Evolutionary conservation across 2,797 vertebrate species (phyloP), one percentile per base, ranked within the genome.

Genomic region (Scomberomorus guttatus): DNA sequence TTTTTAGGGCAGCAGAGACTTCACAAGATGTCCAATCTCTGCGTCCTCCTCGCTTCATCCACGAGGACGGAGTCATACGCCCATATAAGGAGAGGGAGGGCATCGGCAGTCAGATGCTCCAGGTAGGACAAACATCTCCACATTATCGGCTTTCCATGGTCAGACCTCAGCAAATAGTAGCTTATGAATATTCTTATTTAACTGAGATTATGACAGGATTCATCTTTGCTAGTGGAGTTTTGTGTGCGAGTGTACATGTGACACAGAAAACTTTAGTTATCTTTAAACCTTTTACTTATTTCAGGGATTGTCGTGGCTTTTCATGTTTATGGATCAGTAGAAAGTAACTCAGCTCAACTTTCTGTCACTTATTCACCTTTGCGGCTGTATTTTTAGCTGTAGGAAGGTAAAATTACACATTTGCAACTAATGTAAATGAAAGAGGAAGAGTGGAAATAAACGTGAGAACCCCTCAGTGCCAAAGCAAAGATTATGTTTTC

Each of bases 1-100:
- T 81, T 56, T 64, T 64, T 85, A 99, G 98, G 94, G 97, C 97
- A 79, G 95, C 98, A 52, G 97, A 99, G 92, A 95, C 96, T 3
- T 97, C 95, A 61, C 97, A 98, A 89, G 97, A 98, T 68, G 89
- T 99, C 11, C 82, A 94, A 75, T 97, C 97, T 87, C 89, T 99
- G 11, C 96, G 98, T 13, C 98, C 98, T 3, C 98, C 97, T 60
- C 96, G 98, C 50, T 99, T 99, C 92, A 96, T 99, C 83, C 96
- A 96, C 20, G 98, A 99, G 87, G 98, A 99, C 78, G 97, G 98
- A 5, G 97, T 99, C 90, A 99, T 99, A 89, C 96, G 98, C 72
- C 98, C 98, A 0, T 99, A 99, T 86, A 98, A 95, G 86, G 90
- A 98, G 93, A 96, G 94, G 79, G 98, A 99, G 89, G 97, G 98